phyloP scores from a whole-genome alignment of 2,797 vertebrate species.

The Echiichthys vipera region DNA sequence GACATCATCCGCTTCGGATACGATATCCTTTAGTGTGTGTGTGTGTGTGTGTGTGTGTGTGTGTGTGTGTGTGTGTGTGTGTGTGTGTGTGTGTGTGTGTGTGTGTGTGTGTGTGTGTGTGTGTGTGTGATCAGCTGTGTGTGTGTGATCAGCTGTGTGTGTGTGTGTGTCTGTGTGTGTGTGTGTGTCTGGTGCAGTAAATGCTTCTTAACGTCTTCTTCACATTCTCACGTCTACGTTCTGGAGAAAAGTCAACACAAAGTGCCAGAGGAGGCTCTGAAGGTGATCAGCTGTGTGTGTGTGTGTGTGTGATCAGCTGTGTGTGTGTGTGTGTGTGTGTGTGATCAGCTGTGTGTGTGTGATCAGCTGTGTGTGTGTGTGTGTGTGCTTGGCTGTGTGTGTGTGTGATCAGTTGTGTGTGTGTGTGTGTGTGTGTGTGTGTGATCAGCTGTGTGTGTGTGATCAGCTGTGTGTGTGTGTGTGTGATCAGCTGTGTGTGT shows the following conservation, averaged over 20 bases:
- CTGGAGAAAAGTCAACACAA: slow-evolving; percentile 95
- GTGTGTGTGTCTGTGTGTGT: not conserved
- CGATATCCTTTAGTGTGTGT: slow-evolving; percentile 90
- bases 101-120: not conserved
- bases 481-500: slow-evolving; percentile 18
- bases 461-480: not conserved
- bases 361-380: not conserved
- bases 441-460: slow-evolving; percentile 1
- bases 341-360: not conserved
- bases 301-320: slow-evolving; percentile 3
- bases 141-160: too few species aligned
- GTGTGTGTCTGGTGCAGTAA: not conserved
- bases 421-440: too few species aligned
- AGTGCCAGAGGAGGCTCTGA: slow-evolving; percentile 95
- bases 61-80: not conserved
- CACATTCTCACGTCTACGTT: slow-evolving; percentile 94
- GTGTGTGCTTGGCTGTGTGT: too few species aligned
- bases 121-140: not conserved
- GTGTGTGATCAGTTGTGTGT: too few species aligned
- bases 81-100: not conserved
- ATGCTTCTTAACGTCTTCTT: slow-evolving; percentile 72
- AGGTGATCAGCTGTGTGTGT: slow-evolving; percentile 81
- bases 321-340: not conserved
- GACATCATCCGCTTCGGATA: slow-evolving; percentile 97
- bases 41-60: not conserved